Evolutionary conservation across 1,140 invertebrate genomes (phyloP), one percentile per base, ranked within the genome.

Genomic region (Caenorhabditis brenneri): DNA sequence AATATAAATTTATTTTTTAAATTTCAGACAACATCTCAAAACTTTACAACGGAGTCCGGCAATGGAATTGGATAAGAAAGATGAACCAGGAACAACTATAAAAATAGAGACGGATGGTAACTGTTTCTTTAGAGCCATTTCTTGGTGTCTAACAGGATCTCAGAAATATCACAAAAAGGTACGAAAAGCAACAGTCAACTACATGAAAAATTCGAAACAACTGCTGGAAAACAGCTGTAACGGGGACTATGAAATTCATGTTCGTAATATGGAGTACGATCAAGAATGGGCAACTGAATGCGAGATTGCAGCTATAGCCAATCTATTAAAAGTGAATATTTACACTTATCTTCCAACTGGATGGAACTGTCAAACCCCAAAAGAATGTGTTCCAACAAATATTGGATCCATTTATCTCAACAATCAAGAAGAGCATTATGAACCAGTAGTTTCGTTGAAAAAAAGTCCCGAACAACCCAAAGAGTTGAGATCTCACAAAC

Each of bases 111-210:
- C n/a, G 3, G 53, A 80, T 29, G 48, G 48, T 5, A 80, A 80
- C 19, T 55, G 79, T 10, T 80, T 55, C 16, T 80, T 36, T 10
- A 46, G 49, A 16, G 79, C 79, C 5, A 80, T 55, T 22, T 80
- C 79, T 15, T 58, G 49, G 48, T 80, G 46, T 24, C 22, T 58
- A 9, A 53, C 48, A 39, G 79, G 48, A 51, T 9, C 4, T 16
- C 27, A 58, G n/a, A 12, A 0, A 31, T 22, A 51, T 51, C 48
- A 42, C 48, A 51, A 36, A 49, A 27, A 33, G 10, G 2, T 55
- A 31, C 42, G 79, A 31, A n/a, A 15, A 24, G 36, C 19, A 22
- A 46, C 36, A 12, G 36, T n/a, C 4, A n/a, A 74, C 0, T 74
- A 74, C 33, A 6, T 74, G 7, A 24, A 24, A 24, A 15, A 74